Conservation (phyloP, 2,888 invertebrate genomes). For the Leptinotarsa tumamoca region DNA sequence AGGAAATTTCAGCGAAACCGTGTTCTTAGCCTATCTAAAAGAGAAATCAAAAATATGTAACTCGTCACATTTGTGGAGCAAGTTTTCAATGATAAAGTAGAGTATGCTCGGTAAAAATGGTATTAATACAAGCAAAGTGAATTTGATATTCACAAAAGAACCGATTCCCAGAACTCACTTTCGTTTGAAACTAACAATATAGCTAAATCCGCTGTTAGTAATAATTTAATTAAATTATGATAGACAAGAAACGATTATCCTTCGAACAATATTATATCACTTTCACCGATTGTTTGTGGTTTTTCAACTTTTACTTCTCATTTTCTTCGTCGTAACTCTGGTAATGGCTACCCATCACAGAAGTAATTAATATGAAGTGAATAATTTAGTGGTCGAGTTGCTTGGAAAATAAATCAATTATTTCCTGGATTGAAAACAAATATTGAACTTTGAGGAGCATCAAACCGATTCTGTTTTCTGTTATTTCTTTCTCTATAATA, state of each 20-base stretch:
- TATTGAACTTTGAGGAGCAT: no score
- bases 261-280: conserved; percentile 21
- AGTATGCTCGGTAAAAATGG: no score
- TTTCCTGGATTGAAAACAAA: conserved; percentile 6
- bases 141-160: no score
- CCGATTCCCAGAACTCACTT: not conserved
- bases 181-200: not conserved
- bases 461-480: no score
- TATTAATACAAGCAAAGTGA: no score
- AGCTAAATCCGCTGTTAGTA: not conserved
- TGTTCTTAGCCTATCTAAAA: no score
- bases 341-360: not conserved
- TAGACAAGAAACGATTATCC: not conserved
- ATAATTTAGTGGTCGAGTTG: conserved; percentile 8
- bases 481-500: no score
- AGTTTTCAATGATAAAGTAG: not conserved
- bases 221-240: not conserved
- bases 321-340: conserved; percentile 23
- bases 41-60: no score
- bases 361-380: conserved; percentile 17
- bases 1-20: no score
- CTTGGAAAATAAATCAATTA: conserved; percentile 18
- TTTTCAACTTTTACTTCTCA: conserved; percentile 26
- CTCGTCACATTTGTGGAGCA: no score
- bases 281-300: conserved; percentile 21